Base-by-base conservation (phyloP, 1,140 invertebrate species). In the Eueides isabella region DNA sequence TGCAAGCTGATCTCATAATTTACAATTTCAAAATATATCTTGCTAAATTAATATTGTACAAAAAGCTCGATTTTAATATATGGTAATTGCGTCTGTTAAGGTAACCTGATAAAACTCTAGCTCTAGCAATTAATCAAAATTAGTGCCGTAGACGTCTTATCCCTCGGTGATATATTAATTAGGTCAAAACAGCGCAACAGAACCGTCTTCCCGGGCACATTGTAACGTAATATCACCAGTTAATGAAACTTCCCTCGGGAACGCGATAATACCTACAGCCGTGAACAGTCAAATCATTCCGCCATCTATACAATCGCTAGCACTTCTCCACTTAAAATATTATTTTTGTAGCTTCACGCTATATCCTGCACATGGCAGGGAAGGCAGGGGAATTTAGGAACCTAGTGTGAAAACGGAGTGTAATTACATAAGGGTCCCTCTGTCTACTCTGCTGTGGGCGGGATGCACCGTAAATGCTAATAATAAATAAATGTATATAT, bases 131-230 rank as follows among this genome's bases (percentile, higher is more conserved):
- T 86, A 82, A 88, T 88, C 83, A 88, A 86, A 85, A 87, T 86
- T 87, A 85, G 76, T 81, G 71, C 75, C 77, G 73, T 78, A 76
- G 75, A 83, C 77, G 77, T 79, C 72, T 78, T 79, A 83, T 87
- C 86, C 86, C 87, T 70, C 61, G 85, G 81, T 83, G 80, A 88
- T 86, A 84, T 86, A 90, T 86, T 88, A 90, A 90, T 90, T 88
- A 86, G 83, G 87, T 87, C 85, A 87, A 87, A 88, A 86, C 82
- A 88, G 69, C 79, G 78, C 79, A 79, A 67, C 77, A 77, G 67
- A 80, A 73, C 79, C 78, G 79, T 84, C 86, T 85, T 86, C 82
- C 70, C 80, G 67, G 78, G 83, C 77, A 80, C 80, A 82, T 76
- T 87, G 87, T 87, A 89, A 87, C 84, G 82, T 80, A 84, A 88